Conservation (phyloP, 1,140 invertebrate genomes). For the Capitella teleta region DNA sequence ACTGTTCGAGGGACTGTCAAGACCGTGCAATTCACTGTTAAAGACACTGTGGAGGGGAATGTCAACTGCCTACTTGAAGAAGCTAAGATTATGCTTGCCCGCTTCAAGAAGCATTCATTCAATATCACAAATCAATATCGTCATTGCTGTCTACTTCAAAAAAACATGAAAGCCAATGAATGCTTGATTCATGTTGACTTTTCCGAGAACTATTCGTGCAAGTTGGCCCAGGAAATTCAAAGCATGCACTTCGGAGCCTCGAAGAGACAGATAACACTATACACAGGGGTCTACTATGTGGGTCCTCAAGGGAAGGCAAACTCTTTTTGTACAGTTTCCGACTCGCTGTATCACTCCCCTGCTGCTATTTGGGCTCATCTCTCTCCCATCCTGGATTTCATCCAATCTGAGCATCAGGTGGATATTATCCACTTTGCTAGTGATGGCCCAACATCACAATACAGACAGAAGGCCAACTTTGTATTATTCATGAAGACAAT, state of each 20-base stretch:
- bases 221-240: conserved; percentile 15
- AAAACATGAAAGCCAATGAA: conserved; percentile 1
- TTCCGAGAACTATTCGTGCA: conserved; percentile 15
- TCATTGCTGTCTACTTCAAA: not conserved
- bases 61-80: not conserved
- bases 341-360: conserved; percentile 14
- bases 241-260: conserved; percentile 14
- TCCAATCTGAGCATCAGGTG: conserved; percentile 9
- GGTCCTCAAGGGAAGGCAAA: no score
- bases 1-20: not conserved
- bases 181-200: conserved; percentile 14
- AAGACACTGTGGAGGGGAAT: conserved; percentile 6
- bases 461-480: conserved; percentile 11
- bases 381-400: conserved; percentile 13
- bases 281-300: conserved; percentile 14
- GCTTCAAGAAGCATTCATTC: conserved; percentile 1
- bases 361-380: conserved; percentile 19
- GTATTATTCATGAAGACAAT: conserved; percentile 5
- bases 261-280: conserved; percentile 13
- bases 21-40: conserved; percentile 4
- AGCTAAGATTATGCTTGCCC: not conserved
- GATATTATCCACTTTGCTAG: conserved; percentile 8
- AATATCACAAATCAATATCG: conserved; percentile 2
- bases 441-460: conserved; percentile 13
- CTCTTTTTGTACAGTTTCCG: conserved; percentile 1